Evolutionary conservation across 2,888 invertebrate species (phyloP), one percentile per base, ranked within the genome.

Genomic region (Pycnomerus fuliginosus): DNA sequence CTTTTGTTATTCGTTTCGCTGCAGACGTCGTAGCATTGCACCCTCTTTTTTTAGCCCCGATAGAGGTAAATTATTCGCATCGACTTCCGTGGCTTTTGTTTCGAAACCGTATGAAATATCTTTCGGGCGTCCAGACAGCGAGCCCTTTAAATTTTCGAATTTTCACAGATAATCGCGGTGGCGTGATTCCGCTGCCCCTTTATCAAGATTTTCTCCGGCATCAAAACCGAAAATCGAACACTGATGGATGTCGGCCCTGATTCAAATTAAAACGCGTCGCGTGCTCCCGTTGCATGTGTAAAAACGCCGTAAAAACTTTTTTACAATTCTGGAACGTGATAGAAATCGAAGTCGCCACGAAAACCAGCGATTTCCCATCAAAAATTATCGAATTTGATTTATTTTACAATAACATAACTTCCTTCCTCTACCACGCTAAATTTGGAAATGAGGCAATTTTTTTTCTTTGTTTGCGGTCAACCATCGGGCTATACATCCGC

Each of bases 301-400:
- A 68, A 68, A 68, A 68, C 62, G 65, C 66, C 67, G 68, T 68
- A 67, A 68, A 64, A 65, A 64, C 62, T 56, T 58, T 64, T 66
- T 66, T 67, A 66, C 65, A 65, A 65, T 66, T 63, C 60, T 50
- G 52, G 49, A 48, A 49, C 57, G 58, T 56, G 62, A 63, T 63
- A 61, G 56, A 56, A 65, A 67, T 67, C 66, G 64, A 65, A 66
- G 53, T 61, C 61, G 60, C 59, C 64, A 60, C 64, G 65, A 61
- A 64, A 56, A 60, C 57, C 61, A 30, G 57, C 53, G 56, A 57
- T 56, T 58, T 59, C 46, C 56, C 53, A 55, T 58, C 53, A 50
- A 53, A 3, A 8, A n/a, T 2, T 8, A 31, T 8, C 16, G 16
- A 31, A 15, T 10, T 11, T 14, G 4, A 5, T 30, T 30, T 15